These are phyloP conservation scores for Pyrochroa serraticornis DNA, from an alignment of 2,888 invertebrate species.

Conservation along the genomic window DNA sequence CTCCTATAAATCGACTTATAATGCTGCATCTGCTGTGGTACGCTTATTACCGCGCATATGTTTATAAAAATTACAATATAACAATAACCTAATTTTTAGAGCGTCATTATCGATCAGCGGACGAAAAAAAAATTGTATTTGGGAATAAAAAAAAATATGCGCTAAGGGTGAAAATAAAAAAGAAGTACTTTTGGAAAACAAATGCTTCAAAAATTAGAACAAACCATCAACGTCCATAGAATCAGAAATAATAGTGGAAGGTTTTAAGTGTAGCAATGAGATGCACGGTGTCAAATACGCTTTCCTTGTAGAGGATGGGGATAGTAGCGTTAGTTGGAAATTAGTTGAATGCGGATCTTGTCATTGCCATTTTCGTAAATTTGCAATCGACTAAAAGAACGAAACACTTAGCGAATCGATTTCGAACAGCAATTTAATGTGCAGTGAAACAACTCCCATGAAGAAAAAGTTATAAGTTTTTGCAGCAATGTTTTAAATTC, in stretches of 20 bases:
- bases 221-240: conserved; percentile 30
- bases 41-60: neutral
- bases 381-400: conserved; percentile 8
- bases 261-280: conserved; percentile 23
- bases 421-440: neutral
- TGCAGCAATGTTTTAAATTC: neutral
- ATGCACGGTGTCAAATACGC: conserved; percentile 25
- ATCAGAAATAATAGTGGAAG: conserved; percentile 28
- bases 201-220: conserved; percentile 30
- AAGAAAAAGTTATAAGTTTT: neutral
- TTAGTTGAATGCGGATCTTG: conserved; percentile 10
- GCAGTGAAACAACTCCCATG: neutral
- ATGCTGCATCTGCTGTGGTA: neutral
- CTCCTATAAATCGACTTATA: conserved; percentile 10
- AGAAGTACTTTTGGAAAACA: neutral
- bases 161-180: neutral
- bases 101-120: conserved; percentile 12
- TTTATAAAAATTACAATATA: neutral
- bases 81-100: neutral
- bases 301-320: conserved; percentile 25
- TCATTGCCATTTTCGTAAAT: conserved; percentile 26
- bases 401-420: neutral
- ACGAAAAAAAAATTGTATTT: conserved; percentile 18
- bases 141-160: conserved; percentile 24
- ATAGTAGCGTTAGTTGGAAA: conserved; percentile 14